Base-by-base conservation (phyloP, 2,113 vertebrate species). In the Drymodes brunneopygia region DNA sequence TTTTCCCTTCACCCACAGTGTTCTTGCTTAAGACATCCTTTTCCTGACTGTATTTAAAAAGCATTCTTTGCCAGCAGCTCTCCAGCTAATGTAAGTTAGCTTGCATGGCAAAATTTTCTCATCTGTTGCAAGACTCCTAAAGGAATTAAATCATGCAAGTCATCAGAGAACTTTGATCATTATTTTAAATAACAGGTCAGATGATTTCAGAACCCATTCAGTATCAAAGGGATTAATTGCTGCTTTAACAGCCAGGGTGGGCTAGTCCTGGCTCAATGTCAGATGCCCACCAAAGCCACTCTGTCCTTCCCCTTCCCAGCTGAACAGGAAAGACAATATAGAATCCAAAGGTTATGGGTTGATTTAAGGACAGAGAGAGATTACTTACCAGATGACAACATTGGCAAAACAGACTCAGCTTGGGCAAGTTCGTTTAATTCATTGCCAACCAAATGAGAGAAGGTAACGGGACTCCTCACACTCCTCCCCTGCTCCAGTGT, bases 111-210 rank as follows among this genome's bases (percentile, higher is more conserved):
- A 78, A 86, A 81, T 57, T 74, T 74, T 75, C 69, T 78, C 4
- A 1, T 81, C 72, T 82, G 20, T 36, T 82, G 12, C 60, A 92
- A 86, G 65, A 45, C 5, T 95, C 74, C 84, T 72, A 42, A 69
- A 89, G 86, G 73, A 92, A 91, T 88, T 95, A 94, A 92, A 82
- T 36, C 31, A 62, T 24, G 33, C 13, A 65, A 86, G 78, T 72
- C 78, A 91, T 82, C 85, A 92, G 35, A 93, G 51, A 94, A 78
- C 64, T 93, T 73, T 35, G 71, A 75, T 95, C 88, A 83, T 73
- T 71, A 36, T 80, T 56, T 86, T 81, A 93, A 95, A 64, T 71
- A 92, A 73, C 44, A 90, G 79, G 40, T 86, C 72, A 78, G 60
- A 88, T 66, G 47, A 93, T 81, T 86, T 90, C 42, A 84, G 79